phyloP scores from a whole-genome alignment of 2,888 invertebrate genomes.

The Drosophila ustulata region DNA sequence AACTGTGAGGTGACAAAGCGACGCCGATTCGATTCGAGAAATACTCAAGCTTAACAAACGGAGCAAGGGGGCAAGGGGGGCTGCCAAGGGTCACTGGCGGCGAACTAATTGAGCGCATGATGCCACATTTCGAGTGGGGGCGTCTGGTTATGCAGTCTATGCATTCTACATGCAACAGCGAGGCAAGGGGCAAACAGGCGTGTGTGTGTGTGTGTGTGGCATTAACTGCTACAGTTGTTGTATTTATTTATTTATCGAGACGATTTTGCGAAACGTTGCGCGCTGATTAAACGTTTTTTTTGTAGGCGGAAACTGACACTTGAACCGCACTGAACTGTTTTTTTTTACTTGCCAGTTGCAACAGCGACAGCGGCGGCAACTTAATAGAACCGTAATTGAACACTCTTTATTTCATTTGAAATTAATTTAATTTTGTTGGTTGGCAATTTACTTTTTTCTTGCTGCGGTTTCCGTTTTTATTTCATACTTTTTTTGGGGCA shows the following conservation, averaged over 20 bases:
- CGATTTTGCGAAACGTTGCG: conserved; percentile 24
- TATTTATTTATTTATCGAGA: conserved; percentile 36
- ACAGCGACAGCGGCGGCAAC: conserved; percentile 30
- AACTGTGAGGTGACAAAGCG: conserved; percentile 59
- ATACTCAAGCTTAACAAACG: conserved; percentile 5
- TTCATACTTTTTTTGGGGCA: conserved; percentile 21
- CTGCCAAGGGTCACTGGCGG: neutral
- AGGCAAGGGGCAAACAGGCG: neutral
- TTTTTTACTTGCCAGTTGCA: conserved; percentile 31
- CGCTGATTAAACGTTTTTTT: conserved; percentile 37
- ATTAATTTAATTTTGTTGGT: conserved; percentile 1
- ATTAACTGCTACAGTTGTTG: conserved; percentile 27
- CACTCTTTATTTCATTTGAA: conserved; percentile 10
- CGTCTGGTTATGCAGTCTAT: conserved; percentile 35
- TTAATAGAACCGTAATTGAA: conserved; percentile 30
- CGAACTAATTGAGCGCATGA: conserved; percentile 51
- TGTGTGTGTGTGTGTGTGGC: neutral
- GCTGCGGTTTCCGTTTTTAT: conserved; percentile 14
- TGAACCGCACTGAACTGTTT: conserved; percentile 34
- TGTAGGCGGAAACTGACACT: conserved; percentile 69
- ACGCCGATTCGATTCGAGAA: conserved; percentile 23
- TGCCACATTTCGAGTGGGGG: conserved; percentile 29
- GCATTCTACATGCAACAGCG: conserved; percentile 8
- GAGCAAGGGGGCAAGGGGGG: neutral
- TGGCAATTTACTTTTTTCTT: conserved; percentile 31